Conservation (phyloP, 2,113 vertebrate species). For the Machaerirhynchus nigripectus region DNA sequence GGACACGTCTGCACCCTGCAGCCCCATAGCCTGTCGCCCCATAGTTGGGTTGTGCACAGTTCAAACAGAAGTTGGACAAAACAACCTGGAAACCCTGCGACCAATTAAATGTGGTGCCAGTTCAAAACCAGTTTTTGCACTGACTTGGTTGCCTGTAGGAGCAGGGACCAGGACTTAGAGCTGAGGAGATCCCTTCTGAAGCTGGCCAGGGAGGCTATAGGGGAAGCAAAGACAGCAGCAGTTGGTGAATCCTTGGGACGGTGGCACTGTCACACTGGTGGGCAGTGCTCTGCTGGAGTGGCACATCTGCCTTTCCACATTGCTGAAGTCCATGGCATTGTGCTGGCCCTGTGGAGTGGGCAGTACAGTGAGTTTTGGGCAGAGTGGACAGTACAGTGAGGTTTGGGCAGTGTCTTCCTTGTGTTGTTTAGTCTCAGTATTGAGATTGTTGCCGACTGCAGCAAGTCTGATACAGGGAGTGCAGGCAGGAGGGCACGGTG, state of each 20-base stretch:
- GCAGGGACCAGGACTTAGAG: fast-evolving
- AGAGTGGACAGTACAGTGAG: not conserved
- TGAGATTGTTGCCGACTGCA: not conserved
- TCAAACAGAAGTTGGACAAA: not conserved
- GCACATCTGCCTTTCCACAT: not conserved
- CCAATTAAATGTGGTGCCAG: fast-evolving
- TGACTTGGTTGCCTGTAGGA: not conserved
- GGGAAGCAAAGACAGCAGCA: not conserved
- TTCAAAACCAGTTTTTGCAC: not conserved
- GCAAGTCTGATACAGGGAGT: not conserved
- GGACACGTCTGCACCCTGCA: not conserved
- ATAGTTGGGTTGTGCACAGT: not conserved
- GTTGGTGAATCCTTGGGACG: fast-evolving
- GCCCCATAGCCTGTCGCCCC: not conserved
- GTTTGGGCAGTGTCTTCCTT: not conserved
- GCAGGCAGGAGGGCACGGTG: not conserved
- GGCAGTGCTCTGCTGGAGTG: fast-evolving
- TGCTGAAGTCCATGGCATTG: fast-evolving
- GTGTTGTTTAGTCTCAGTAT: not conserved
- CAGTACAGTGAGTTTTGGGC: not conserved
- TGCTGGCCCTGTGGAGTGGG: not conserved
- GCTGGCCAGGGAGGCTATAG: not conserved
- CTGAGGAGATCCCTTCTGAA: not conserved
- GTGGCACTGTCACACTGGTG: fast-evolving
- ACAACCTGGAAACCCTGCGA: not conserved